Conservation (phyloP, 2,888 invertebrate genomes). For the Epistrophe grossulariae region DNA sequence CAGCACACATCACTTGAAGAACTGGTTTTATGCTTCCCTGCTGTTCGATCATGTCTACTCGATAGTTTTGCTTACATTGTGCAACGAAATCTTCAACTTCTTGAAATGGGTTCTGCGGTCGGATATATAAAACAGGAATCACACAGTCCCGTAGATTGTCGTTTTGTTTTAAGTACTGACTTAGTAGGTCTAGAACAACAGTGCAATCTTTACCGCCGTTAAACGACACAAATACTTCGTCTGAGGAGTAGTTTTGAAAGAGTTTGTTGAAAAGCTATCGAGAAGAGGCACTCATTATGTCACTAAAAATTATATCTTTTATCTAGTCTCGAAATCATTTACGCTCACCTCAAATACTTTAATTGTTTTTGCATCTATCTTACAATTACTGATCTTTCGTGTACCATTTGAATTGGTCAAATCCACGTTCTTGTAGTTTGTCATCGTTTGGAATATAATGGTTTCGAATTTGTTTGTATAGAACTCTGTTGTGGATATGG, state of each 20-base stretch:
- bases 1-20: constrained; percentile 86
- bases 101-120: constrained; percentile 91
- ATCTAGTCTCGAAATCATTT: neutral
- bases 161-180: constrained; percentile 79
- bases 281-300: neutral
- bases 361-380: constrained; percentile 24
- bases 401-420: constrained; percentile 21
- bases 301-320: constrained; percentile 24
- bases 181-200: constrained; percentile 90
- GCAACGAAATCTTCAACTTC: constrained; percentile 94
- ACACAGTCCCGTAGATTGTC: constrained; percentile 81
- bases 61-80: constrained; percentile 88
- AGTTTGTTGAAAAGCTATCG: constrained; percentile 86
- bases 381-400: constrained; percentile 4
- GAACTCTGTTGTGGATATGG: neutral
- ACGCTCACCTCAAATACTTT: constrained; percentile 59
- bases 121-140: constrained; percentile 90
- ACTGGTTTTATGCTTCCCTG: constrained; percentile 90
- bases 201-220: constrained; percentile 99
- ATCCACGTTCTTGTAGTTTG: constrained; percentile 43
- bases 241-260: constrained; percentile 87
- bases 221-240: constrained; percentile 95
- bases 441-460: constrained; percentile 39
- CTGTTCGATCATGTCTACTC: constrained; percentile 88
- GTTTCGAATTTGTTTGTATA: neutral